Conservation (phyloP, 2,113 vertebrate species). For the Anthoscopus minutus region DNA sequence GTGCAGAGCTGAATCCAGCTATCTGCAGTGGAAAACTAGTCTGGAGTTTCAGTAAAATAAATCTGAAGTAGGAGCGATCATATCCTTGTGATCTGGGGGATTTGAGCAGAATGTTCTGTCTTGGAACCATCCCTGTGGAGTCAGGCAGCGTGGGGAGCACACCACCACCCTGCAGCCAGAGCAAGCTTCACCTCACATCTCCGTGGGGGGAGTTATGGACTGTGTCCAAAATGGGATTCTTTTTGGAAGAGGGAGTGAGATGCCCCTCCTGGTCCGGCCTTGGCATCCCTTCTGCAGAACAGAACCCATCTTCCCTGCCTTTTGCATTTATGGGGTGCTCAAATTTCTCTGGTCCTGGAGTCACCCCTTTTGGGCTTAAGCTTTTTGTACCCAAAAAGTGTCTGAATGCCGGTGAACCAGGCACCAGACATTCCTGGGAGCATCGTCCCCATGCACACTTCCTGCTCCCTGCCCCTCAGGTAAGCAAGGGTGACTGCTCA, state of each 20-base stretch:
- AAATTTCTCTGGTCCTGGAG: background rate
- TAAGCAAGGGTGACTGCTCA: fast-evolving
- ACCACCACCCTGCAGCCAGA: fast-evolving
- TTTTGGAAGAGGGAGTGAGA: background rate
- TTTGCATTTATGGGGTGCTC: background rate
- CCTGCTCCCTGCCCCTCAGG: background rate
- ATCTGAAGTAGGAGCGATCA: background rate
- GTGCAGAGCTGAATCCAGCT: background rate
- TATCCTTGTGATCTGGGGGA: background rate
- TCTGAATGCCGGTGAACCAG: fast-evolving
- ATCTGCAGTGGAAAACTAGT: background rate
- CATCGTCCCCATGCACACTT: fast-evolving
- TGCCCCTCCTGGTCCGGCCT: fast-evolving
- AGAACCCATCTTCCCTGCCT: background rate
- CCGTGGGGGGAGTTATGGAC: background rate
- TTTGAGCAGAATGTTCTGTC: too few species aligned
- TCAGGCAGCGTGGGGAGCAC: background rate
- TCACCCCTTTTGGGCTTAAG: background rate
- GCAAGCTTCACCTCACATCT: fast-evolving
- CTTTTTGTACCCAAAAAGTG: background rate
- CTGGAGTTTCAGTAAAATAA: background rate
- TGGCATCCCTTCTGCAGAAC: background rate
- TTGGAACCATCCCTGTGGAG: background rate
- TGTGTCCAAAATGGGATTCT: background rate
- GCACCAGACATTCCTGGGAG: fast-evolving